A percentile compares a stretch with the other conserved stretches of the same genome.
phyloP scores from a whole-genome alignment of 2,888 invertebrate genomes.

The Panzeria rudis region DNA sequence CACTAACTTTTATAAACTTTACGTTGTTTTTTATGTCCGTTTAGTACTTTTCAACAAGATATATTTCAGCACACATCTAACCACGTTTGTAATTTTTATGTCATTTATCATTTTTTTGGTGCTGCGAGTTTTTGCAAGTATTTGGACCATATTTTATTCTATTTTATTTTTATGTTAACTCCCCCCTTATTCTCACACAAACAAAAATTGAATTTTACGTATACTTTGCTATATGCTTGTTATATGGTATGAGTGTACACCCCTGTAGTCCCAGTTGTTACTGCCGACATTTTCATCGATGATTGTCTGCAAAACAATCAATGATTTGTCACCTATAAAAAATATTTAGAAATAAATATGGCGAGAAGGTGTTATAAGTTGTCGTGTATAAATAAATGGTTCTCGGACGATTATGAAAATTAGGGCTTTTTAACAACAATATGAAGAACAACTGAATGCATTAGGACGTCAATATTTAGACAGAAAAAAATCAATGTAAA shows the following conservation, averaged over 20 bases:
- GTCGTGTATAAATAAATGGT: too few relatives aligned
- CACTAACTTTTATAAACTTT: constrained; percentile 47
- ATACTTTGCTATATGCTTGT: neutral
- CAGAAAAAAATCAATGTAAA: too few relatives aligned
- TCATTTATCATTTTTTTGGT: constrained; percentile 58
- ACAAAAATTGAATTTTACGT: neutral
- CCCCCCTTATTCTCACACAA: neutral
- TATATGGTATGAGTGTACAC: neutral
- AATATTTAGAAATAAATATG: too few relatives aligned
- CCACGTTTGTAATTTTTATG: constrained; percentile 48
- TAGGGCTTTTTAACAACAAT: too few relatives aligned
- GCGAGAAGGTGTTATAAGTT: too few relatives aligned
- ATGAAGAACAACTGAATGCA: too few relatives aligned
- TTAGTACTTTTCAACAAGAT: constrained; percentile 10
- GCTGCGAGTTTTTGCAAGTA: constrained; percentile 25
- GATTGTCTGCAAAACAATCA: too few relatives aligned
- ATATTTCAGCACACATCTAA: constrained; percentile 7
- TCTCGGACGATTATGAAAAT: too few relatives aligned
- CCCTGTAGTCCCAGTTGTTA: too few relatives aligned
- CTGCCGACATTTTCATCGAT: too few relatives aligned
- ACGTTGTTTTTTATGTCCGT: neutral
- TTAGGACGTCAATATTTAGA: too few relatives aligned
- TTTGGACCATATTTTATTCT: constrained; percentile 40
- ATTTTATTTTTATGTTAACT: neutral
- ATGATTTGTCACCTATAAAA: too few relatives aligned